Evolutionary conservation across 2,888 invertebrate species (phyloP).

Genomic region (Catocala nupta): DNA sequence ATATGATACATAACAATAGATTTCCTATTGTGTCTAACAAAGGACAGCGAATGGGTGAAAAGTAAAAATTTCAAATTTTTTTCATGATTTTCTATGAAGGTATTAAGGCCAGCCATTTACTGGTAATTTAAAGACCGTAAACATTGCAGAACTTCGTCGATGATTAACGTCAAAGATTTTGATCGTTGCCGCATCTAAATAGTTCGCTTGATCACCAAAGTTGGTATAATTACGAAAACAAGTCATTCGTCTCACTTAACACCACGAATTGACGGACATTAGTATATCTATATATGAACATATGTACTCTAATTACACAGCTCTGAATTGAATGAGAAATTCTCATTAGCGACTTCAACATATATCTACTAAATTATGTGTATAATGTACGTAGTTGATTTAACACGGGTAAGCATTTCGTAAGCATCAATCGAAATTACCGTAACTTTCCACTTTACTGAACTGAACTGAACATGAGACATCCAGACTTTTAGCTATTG

Average conservation of each 20-base stretch:
- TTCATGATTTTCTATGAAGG: too few species aligned
- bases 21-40: too few species aligned
- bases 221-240: slow-evolving; percentile 30
- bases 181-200: neutral
- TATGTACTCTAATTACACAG: neutral
- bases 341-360: neutral
- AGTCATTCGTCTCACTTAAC: slow-evolving; percentile 33
- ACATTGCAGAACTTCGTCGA: neutral
- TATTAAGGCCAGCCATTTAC: too few species aligned
- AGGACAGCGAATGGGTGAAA: too few species aligned
- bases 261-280: neutral
- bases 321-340: neutral
- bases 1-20: too few species aligned
- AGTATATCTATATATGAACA: neutral
- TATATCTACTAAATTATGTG: neutral
- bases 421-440: slow-evolving; percentile 14
- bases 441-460: slow-evolving; percentile 23
- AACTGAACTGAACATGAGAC: slow-evolving; percentile 15
- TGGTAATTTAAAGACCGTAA: too few species aligned
- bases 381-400: slow-evolving; percentile 6
- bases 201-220: slow-evolving; percentile 10
- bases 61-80: too few species aligned
- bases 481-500: slow-evolving; percentile 18
- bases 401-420: slow-evolving; percentile 5
- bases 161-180: slow-evolving; percentile 6